A percentile compares a stretch with the other conserved stretches of the same genome.
Evolutionary conservation across 2,888 invertebrate genomes (phyloP).

Genomic region (Cactoblastis cactorum): DNA sequence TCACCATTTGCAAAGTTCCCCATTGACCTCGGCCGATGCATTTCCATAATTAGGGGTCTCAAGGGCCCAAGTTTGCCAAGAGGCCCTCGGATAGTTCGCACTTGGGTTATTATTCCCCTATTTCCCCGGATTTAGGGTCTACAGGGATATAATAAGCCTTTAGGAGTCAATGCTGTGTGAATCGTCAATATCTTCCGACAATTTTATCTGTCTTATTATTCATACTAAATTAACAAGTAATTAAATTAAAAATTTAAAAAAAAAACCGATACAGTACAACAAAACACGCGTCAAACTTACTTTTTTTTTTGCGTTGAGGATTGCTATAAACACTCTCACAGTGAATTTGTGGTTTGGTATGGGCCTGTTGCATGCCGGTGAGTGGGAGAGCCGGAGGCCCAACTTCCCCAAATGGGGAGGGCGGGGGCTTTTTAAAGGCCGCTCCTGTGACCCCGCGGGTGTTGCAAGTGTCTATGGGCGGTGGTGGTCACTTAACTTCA

Average conservation of each 20-base stretch:
- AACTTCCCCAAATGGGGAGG: too few relatives aligned
- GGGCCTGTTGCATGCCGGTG: too few relatives aligned
- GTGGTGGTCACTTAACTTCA: too few relatives aligned
- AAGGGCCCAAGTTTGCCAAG: constrained; percentile 5
- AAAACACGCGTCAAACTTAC: too few relatives aligned
- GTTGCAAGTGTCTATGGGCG: too few relatives aligned
- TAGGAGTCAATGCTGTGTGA: not conserved
- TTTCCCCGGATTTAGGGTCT: not conserved
- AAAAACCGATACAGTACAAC: too few relatives aligned
- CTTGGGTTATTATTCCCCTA: constrained; percentile 4
- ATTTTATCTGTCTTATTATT: not conserved
- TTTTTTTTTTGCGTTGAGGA: too few relatives aligned
- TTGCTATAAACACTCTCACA: too few relatives aligned
- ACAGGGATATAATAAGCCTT: constrained; percentile 4
- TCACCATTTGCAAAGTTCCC: constrained; percentile 9
- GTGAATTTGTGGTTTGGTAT: too few relatives aligned
- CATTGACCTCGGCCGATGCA: constrained; percentile 9
- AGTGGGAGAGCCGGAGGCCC: too few relatives aligned
- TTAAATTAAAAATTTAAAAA: not conserved
- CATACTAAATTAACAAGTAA: not conserved
- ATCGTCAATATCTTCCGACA: not conserved
- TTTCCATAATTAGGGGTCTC: constrained; percentile 13
- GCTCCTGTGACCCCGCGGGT: too few relatives aligned
- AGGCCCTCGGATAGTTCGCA: not conserved
- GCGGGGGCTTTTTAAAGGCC: too few relatives aligned